These are phyloP conservation scores for Carapus acus DNA, from an alignment of 2,797 vertebrate genomes.

Conservation along the genomic window DNA sequence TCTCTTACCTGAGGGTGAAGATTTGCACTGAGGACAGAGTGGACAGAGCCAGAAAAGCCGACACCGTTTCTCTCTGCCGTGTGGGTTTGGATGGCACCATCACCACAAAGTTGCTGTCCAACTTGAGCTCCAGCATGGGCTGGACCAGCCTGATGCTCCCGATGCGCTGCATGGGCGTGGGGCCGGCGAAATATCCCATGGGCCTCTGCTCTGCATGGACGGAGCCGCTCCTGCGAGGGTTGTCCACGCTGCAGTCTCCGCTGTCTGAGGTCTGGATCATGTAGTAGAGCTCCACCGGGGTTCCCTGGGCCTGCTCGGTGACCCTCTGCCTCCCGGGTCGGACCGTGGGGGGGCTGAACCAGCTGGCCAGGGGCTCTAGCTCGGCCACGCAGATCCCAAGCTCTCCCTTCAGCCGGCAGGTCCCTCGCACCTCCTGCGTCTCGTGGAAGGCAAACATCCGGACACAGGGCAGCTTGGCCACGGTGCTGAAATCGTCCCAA, in stretches of 20 bases:
- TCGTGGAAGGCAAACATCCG: conserved; percentile 80
- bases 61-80: conserved; percentile 84
- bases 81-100: conserved; percentile 85
- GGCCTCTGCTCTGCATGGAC: conserved; percentile 72
- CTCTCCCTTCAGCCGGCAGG: conserved; percentile 75
- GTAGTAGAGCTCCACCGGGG: conserved; percentile 81
- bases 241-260: conserved; percentile 73
- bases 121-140: conserved; percentile 77
- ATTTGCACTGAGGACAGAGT: conserved; percentile 81
- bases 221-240: conserved; percentile 73
- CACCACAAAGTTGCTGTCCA: conserved; percentile 83
- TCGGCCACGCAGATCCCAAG: conserved; percentile 80
- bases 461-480: conserved; percentile 75
- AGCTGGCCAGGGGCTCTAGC: conserved; percentile 76
- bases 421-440: conserved; percentile 79
- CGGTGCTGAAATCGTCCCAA: conserved; percentile 78
- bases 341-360: conserved; percentile 77
- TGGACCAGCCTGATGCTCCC: conserved; percentile 80
- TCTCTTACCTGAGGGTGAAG: conserved; percentile 86
- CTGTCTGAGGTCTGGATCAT: conserved; percentile 69
- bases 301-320: conserved; percentile 72
- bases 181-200: conserved; percentile 69
- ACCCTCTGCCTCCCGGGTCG: conserved; percentile 74
- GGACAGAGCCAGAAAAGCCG: conserved; percentile 77
- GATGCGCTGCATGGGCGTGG: conserved; percentile 80